Evolutionary conservation across 2,113 vertebrate genomes (phyloP), one percentile per base, ranked within the genome.

Genomic region (Gobio gobio): DNA sequence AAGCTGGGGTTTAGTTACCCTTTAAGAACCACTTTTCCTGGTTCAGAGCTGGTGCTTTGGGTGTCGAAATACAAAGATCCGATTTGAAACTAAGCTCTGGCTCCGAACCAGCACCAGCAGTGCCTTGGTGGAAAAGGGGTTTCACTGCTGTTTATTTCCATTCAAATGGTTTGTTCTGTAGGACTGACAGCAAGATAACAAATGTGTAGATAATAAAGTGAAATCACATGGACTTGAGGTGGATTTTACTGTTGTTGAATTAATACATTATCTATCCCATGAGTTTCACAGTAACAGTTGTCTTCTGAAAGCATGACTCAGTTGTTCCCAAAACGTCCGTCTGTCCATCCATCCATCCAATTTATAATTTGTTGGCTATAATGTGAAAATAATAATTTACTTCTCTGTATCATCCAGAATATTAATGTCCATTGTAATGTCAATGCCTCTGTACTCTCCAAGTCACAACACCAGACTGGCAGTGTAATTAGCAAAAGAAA

Each of bases 101-200:
- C 29, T 29, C 29, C 29, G 29, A 29, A 29, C 29, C 29, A 29
- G 29, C 29, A 29, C 29, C 29, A 29, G 29, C 29, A 29, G 1
- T 29, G 29, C 29, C 29, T 29, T 29, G 29, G 29, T 29, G 29
- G 29, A 29, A 29, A 29, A 29, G 29, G 29, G 29, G 29, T 29
- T 1, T 29, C 49, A 22, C 45, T 61, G 43, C 45, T 80, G 83
- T 84, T 84, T 78, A 75, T 86, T 87, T 61, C 82, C 77, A 87
- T 88, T 88, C 82, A 84, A 86, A 88, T 83, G 72, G 77, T 61
- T 83, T 76, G 49, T 87, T 87, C 78, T 82, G 78, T 75, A 81
- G 75, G 73, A 78, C 61, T 85, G 70, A 59, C 85, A 70, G 58
- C 36, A 73, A 83, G 82, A 87, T 86, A 82, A 83, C 78, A 85